Evolutionary conservation across 1,140 invertebrate species (phyloP), one percentile per base, ranked within the genome.

Genomic region (Platyscapa corneri): DNA sequence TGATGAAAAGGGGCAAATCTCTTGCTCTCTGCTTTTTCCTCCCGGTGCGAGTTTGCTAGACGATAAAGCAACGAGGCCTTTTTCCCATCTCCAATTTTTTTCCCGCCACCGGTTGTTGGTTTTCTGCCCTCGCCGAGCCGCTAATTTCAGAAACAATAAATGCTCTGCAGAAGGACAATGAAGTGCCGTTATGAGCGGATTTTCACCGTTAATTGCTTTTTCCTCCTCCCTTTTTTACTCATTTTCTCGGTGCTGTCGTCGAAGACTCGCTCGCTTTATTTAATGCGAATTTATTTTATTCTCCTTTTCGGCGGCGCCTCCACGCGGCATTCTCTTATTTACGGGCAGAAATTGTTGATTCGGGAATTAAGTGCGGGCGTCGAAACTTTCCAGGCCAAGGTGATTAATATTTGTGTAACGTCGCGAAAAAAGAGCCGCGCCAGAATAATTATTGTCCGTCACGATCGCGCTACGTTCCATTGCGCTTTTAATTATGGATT

Each of bases 91-190:
- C 14, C 20, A 7, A 56, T 78, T 39, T 78, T 78, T 53, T 60
- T 39, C 10, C 64, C n/a, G 27, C 32, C 46, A n/a, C 32, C n/a
- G 49, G 53, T 83, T 60, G 75, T 78, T 77, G 74, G n/a, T 82
- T 78, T 86, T 82, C 80, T 65, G 27, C 64, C 74, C 60, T 77
- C 46, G 64, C 6, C 39, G 27, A 30, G 74, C 74, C 75, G 85
- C 85, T 86, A 82, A 86, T 82, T 86, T 86, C 74, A 86, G 85
- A 86, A 82, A 86, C 85, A 86, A 83, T 86, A 86, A 86, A 86
- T 86, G 75, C 80, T 42, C 32, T 72, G 53, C 78, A 56, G 27
- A n/a, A 34, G 39, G 64, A 86, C 85, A 86, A 86, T 86, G 74
- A 86, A 77, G 80, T 79, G 84, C 53, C 82, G 78, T 75, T 64